These are phyloP conservation scores for Lordiphosa stackelbergi DNA, from an alignment of 1,140 invertebrate species.

Conservation along the genomic window DNA sequence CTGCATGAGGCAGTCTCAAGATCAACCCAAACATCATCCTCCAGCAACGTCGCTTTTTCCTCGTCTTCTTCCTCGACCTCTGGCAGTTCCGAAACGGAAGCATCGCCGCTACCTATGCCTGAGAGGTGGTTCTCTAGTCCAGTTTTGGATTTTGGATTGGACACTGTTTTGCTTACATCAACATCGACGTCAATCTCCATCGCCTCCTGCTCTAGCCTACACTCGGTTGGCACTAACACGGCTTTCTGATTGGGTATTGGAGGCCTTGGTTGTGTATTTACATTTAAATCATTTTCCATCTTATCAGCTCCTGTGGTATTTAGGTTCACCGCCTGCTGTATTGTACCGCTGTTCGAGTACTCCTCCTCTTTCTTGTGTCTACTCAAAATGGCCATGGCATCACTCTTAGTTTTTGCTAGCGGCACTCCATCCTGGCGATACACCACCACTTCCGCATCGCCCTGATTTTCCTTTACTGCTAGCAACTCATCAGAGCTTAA, in stretches of 20 bases:
- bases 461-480: constrained; percentile 7
- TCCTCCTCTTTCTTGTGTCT: too few relatives aligned
- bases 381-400: background rate
- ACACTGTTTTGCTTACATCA: too few relatives aligned
- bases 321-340: too few relatives aligned
- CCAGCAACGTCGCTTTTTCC: background rate
- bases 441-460: background rate
- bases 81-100: constrained; percentile 2
- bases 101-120: constrained; percentile 45
- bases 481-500: background rate
- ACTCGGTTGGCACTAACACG: constrained; percentile 44
- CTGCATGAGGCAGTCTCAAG: constrained; percentile 9
- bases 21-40: constrained; percentile 24
- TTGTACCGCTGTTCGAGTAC: too few relatives aligned
- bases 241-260: constrained; percentile 20
- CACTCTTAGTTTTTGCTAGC: background rate
- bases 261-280: constrained; percentile 3
- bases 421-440: background rate
- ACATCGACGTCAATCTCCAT: too few relatives aligned
- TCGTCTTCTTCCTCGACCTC: background rate
- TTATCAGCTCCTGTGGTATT: too few relatives aligned
- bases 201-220: constrained; percentile 20
- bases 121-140: constrained; percentile 4
- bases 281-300: background rate
- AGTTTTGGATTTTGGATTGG: too few relatives aligned